These are phyloP conservation scores for Drosophila albomicans DNA, from an alignment of 1,140 invertebrate species.

Conservation along the genomic window DNA sequence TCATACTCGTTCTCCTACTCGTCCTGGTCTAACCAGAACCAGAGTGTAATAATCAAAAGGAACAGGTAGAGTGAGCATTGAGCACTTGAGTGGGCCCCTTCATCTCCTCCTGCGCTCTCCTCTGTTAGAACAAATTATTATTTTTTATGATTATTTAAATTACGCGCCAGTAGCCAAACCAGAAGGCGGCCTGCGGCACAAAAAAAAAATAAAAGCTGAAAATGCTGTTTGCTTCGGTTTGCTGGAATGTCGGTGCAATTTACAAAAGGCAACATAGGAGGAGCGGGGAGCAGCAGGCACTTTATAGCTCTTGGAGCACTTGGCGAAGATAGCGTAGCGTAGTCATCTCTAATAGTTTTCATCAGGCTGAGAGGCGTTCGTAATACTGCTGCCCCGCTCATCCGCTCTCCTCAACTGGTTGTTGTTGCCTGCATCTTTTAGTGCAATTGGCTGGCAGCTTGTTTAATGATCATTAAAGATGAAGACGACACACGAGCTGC, in stretches of 20 bases:
- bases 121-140: slow-evolving; percentile 76
- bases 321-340: slow-evolving; percentile 30
- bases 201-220: slow-evolving; percentile 1
- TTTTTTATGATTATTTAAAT: slow-evolving; percentile 84
- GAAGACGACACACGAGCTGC: slow-evolving; percentile 72
- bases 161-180: slow-evolving; percentile 59
- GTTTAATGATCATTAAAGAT: slow-evolving; percentile 82
- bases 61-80: slow-evolving; percentile 13
- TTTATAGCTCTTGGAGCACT: slow-evolving; percentile 65
- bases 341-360: slow-evolving; percentile 75
- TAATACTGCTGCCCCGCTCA: neutral
- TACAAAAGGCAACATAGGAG: slow-evolving; percentile 50
- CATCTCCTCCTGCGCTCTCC: neutral
- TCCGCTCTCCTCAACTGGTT: neutral
- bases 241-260: slow-evolving; percentile 74
- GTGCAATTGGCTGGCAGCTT: slow-evolving; percentile 80
- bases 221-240: neutral
- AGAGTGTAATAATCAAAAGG: slow-evolving; percentile 68
- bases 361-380: slow-evolving; percentile 62
- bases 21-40: neutral
- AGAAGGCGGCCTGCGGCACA: slow-evolving; percentile 20
- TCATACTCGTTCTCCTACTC: neutral
- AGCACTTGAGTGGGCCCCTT: slow-evolving; percentile 1
- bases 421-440: slow-evolving; percentile 72
- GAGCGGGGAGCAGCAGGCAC: slow-evolving; percentile 51